Base-by-base conservation (phyloP, 35 echinoderm and acorn worm species). In the Heliocidaris tuberculata region DNA sequence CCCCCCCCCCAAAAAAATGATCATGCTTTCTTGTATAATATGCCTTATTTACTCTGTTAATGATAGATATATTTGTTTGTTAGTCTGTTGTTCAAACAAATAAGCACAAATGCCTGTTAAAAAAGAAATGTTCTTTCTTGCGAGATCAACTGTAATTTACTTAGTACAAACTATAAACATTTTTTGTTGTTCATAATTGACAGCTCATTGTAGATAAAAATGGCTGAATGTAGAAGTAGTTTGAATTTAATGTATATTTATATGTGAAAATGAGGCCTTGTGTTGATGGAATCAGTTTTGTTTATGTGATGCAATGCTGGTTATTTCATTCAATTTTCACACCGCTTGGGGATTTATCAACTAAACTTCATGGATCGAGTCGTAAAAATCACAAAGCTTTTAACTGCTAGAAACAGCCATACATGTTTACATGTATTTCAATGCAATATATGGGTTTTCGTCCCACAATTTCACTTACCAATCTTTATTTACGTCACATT, bases 101-200 rank as follows among this genome's bases (percentile, higher is more conserved):
- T 56, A 56, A 56, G 27, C 65, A 21, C 21, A 24, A 78, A 78
- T 78, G 65, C 21, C 52, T n/a, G n/a, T n/a, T n/a, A n/a, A 24
- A 78, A 78, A 78, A 19, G 3, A 7, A 4, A 78, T 78, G 21
- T 27, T 78, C 19, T 78, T 78, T 78, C 1, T 12, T 13, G 15
- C 15, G 65, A 78, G 65, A 78, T 78, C 27, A 19, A 24, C 27
- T 78, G 65, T 78, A n/a, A n/a, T 78, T 78, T 21, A 78, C 3
- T n/a, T n/a, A n/a, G n/a, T n/a, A n/a, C n/a, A n/a, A n/a, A n/a
- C n/a, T 78, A 7, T 10, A 78, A 78, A 78, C 21, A 5, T n/a
- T 78, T 24, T 78, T 78, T 78, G 19, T 78, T 78, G 65, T 78
- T 78, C 65, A 78, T 78, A n/a, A 78, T 78, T n/a, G 65, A 78